Conservation (phyloP, 2,797 vertebrate species). For the Vespertilio murinus region DNA sequence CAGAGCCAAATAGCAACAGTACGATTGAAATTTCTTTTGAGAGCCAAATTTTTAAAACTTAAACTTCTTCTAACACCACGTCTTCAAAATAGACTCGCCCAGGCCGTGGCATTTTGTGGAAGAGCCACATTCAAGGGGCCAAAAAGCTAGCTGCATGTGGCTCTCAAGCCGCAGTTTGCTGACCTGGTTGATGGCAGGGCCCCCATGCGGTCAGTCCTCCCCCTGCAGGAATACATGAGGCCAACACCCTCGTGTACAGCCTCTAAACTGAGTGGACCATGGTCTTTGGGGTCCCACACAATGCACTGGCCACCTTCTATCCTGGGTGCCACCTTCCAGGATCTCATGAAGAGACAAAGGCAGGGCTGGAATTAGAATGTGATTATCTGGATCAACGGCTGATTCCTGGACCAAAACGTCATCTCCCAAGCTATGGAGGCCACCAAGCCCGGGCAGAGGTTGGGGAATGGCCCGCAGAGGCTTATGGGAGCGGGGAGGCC, state of each 20-base stretch:
- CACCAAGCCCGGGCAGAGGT: not conserved
- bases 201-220: not conserved
- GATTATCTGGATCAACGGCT: not conserved
- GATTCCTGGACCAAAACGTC: not conserved
- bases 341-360: not conserved
- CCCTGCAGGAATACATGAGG: not conserved
- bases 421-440: not conserved
- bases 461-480: not conserved
- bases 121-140: no score
- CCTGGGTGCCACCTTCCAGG: not conserved
- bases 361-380: not conserved
- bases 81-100: no score
- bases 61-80: no score
- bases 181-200: not conserved
- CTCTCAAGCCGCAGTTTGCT: no score
- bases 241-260: no score
- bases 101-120: no score
- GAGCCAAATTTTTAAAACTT: no score
- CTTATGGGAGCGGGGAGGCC: not conserved
- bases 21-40: no score
- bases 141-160: no score
- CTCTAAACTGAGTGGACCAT: not conserved
- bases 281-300: not conserved
- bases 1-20: no score
- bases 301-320: not conserved